Conservation (phyloP, 2,113 vertebrate species). For the Shinisaurus crocodilurus region DNA sequence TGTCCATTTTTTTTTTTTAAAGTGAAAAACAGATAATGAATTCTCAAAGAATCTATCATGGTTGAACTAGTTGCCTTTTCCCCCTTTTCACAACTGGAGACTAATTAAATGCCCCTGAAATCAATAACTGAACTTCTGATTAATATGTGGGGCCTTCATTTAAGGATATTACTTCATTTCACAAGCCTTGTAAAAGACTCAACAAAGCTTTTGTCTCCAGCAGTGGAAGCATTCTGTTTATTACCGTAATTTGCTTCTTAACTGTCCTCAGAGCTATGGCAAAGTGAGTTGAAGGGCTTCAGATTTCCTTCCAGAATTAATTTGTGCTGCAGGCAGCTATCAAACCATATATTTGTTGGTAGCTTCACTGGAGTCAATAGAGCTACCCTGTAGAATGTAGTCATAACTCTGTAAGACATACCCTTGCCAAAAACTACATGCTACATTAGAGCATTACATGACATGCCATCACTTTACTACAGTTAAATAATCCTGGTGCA, state of each 20-base stretch:
- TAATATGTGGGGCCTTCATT: slow-evolving; percentile 20
- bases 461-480: background rate
- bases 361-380: background rate
- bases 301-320: slow-evolving; percentile 4
- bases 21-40: slow-evolving; percentile 54
- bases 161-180: slow-evolving; percentile 18
- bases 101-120: slow-evolving; percentile 60
- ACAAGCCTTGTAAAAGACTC: slow-evolving; percentile 22
- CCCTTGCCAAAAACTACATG: background rate
- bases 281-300: background rate
- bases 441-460: background rate
- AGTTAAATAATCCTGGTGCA: background rate
- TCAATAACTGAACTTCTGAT: slow-evolving; percentile 49
- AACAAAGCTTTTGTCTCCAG: slow-evolving; percentile 25
- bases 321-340: background rate
- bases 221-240: background rate
- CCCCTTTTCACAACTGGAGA: slow-evolving; percentile 28
- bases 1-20: slow-evolving; percentile 47
- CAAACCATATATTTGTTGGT: background rate
- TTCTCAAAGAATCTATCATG: slow-evolving; percentile 38
- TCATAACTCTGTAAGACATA: background rate
- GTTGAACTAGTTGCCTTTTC: slow-evolving; percentile 38
- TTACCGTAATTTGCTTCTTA: slow-evolving; percentile 38
- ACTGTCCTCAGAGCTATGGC: slow-evolving; percentile 26
- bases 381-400: background rate